These are phyloP conservation scores for Pandion haliaetus DNA, from an alignment of 2,113 vertebrate species.

Conservation along the genomic window DNA sequence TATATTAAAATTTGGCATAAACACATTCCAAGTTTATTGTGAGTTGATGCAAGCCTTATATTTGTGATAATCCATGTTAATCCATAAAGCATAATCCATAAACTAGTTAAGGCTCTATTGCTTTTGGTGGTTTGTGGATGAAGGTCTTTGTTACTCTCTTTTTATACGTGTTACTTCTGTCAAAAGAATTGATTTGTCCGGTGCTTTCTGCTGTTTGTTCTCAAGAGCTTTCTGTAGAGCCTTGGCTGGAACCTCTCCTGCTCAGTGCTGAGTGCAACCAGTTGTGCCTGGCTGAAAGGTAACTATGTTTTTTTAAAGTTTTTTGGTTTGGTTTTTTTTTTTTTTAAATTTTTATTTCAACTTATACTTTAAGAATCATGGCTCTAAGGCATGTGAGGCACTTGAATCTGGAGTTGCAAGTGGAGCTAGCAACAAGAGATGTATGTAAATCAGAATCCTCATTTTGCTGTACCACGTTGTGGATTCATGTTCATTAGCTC, in stretches of 20 bases:
- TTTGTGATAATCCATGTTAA: background rate
- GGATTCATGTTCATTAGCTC: background rate
- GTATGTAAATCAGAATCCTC: background rate
- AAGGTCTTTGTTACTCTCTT: background rate
- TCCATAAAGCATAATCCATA: background rate
- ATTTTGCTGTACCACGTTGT: background rate
- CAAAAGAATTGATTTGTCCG: constrained; percentile 12
- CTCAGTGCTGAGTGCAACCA: background rate
- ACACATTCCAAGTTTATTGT: background rate
- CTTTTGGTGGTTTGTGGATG: background rate
- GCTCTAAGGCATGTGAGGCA: background rate
- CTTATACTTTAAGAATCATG: background rate
- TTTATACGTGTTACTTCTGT: background rate
- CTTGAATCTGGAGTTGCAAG: background rate
- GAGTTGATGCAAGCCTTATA: background rate
- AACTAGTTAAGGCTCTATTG: background rate
- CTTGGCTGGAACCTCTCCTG: background rate
- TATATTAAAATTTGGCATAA: constrained; percentile 1
- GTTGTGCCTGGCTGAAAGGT: background rate
- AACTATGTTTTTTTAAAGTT: no score
- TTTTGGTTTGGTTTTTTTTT: no score
- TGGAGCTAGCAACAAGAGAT: background rate
- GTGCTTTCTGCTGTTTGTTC: background rate
- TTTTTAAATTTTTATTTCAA: background rate
- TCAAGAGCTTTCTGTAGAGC: background rate